phyloP scores from a whole-genome alignment of 2,797 vertebrate genomes.

The Acrossocheilus wenchowensis region DNA sequence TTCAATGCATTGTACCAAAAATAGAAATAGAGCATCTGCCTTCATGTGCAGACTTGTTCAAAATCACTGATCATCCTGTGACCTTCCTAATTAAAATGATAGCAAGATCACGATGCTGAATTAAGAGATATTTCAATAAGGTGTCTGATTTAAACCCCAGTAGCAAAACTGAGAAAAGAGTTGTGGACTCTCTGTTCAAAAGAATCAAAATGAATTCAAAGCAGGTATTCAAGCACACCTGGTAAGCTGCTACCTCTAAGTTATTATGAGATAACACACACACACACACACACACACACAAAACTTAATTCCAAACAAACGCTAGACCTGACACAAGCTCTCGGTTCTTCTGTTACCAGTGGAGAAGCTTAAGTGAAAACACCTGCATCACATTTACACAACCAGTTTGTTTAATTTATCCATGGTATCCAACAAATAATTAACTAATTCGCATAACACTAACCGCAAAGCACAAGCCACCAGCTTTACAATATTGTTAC shows the following conservation, averaged over 20 bases:
- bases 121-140: background rate
- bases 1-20: background rate
- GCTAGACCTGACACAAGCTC: background rate
- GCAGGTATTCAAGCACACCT: background rate
- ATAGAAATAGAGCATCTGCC: background rate
- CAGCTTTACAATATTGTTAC: background rate
- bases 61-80: background rate
- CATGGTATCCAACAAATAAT: background rate
- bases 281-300: background rate
- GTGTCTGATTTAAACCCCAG: background rate
- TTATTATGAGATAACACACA: background rate
- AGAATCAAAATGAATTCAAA: background rate
- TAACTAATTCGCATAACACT: background rate
- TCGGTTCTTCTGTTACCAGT: background rate
- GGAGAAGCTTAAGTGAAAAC: background rate
- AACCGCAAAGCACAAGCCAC: background rate
- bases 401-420: background rate
- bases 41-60: background rate
- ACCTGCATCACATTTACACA: conserved; percentile 1
- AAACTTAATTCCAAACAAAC: background rate
- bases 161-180: background rate
- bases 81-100: background rate
- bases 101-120: background rate
- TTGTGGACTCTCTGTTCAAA: background rate
- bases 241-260: background rate